Conservation (phyloP, 2,797 vertebrate genomes). For the Momotus momota region DNA sequence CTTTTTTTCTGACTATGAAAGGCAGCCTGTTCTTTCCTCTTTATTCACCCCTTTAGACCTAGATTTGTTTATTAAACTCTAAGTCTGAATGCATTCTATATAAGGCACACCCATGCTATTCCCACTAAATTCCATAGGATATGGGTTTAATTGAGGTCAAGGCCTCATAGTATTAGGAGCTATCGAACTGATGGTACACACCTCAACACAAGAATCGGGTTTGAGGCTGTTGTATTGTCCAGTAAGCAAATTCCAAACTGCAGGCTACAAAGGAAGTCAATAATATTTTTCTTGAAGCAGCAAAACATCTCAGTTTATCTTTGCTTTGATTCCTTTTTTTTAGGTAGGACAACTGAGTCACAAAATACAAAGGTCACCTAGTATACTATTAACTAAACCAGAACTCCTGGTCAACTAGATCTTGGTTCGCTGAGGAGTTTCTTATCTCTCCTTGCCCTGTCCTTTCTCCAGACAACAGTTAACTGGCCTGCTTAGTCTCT, state of each 20-base stretch:
- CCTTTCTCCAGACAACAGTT: not conserved
- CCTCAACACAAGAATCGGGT: not conserved
- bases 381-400: not conserved
- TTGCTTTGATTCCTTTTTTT: not conserved
- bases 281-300: not conserved
- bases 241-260: not conserved
- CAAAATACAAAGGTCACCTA: not conserved
- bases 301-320: not conserved
- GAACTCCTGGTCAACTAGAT: not conserved
- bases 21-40: not conserved
- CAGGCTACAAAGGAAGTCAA: not conserved
- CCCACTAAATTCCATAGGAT: constrained; percentile 9
- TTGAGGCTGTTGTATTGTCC: not conserved
- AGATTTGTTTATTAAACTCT: constrained; percentile 19
- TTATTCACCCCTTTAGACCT: not conserved
- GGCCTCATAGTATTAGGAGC: not conserved
- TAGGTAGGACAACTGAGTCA: not conserved
- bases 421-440: not conserved
- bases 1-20: not conserved
- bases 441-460: not conserved
- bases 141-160: constrained; percentile 31
- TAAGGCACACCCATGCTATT: not conserved
- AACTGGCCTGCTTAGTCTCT: not conserved
- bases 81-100: not conserved
- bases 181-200: not conserved